A percentile compares a stretch with the other conserved stretches of the same genome.
These are phyloP conservation scores for Manis pentadactyla DNA, from an alignment of 2,797 vertebrate genomes.

Conservation along the genomic window DNA sequence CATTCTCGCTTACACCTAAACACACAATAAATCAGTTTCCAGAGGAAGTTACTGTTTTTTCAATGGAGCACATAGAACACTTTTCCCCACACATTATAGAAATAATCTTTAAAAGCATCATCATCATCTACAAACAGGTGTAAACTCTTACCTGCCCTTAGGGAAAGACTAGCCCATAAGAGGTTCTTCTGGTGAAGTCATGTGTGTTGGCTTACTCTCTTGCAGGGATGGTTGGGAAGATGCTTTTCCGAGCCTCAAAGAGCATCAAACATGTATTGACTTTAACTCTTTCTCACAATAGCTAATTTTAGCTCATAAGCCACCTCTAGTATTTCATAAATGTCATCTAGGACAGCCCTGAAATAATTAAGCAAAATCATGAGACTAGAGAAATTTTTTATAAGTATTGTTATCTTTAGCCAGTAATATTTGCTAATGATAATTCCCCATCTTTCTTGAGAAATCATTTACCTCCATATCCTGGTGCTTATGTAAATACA, in stretches of 20 bases:
- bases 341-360: background rate
- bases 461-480: background rate
- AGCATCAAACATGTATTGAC: background rate
- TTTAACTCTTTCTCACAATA: slow-evolving; percentile 48
- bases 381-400: slow-evolving; percentile 10
- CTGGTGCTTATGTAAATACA: background rate
- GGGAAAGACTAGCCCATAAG: background rate
- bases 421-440: background rate
- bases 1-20: background rate
- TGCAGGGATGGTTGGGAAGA: background rate
- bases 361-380: slow-evolving; percentile 18
- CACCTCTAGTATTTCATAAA: background rate
- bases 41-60: slow-evolving; percentile 25
- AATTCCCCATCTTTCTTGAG: slow-evolving; percentile 1
- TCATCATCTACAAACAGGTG: slow-evolving; percentile 28
- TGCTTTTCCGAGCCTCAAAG: background rate
- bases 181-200: slow-evolving; percentile 30
- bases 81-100: background rate
- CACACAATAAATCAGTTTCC: background rate
- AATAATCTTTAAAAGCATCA: slow-evolving; percentile 51
- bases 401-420: background rate
- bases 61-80: background rate
- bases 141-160: slow-evolving; percentile 35
- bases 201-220: slow-evolving; percentile 43
- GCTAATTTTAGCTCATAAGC: slow-evolving; percentile 7